Conservation (phyloP, 2,113 vertebrate genomes). For the Odontesthes bonariensis region DNA sequence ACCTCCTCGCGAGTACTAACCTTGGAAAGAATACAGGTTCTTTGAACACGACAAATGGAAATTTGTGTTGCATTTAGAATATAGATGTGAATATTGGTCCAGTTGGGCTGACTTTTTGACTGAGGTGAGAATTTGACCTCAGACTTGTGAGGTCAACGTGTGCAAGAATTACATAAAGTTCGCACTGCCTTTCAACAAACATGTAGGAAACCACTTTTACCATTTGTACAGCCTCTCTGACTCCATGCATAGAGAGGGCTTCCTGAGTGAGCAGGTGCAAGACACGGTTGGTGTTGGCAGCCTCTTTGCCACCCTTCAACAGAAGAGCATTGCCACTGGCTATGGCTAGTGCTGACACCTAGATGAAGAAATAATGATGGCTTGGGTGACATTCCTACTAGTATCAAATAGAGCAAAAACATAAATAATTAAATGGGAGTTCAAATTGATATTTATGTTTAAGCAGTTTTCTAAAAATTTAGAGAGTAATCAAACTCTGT, state of each 20-base stretch:
- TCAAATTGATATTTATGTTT: background rate
- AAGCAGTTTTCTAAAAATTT: background rate
- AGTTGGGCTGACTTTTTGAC: too few species aligned
- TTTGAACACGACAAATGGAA: background rate
- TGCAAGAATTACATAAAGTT: background rate
- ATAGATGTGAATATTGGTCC: background rate
- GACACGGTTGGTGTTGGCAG: constrained; percentile 89
- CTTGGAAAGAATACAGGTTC: constrained; percentile 68
- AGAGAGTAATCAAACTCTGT: background rate
- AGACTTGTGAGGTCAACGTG: background rate
- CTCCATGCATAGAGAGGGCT: constrained; percentile 89
- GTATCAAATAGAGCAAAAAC: too few species aligned
- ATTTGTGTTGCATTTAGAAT: background rate
- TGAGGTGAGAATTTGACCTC: too few species aligned
- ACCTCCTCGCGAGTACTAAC: constrained; percentile 97
- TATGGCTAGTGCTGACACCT: constrained; percentile 95
- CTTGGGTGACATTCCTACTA: too few species aligned
- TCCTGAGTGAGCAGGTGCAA: constrained; percentile 93
- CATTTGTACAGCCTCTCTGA: constrained; percentile 92
- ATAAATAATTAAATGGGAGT: background rate
- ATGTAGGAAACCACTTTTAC: constrained; percentile 74
- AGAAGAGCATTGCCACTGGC: constrained; percentile 95
- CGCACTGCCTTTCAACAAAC: background rate
- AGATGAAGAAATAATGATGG: background rate
- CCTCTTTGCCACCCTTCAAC: constrained; percentile 95